Evolutionary conservation across 2,888 invertebrate species (phyloP), one percentile per base, ranked within the genome.

Genomic region (Drosophila vallismaia): DNA sequence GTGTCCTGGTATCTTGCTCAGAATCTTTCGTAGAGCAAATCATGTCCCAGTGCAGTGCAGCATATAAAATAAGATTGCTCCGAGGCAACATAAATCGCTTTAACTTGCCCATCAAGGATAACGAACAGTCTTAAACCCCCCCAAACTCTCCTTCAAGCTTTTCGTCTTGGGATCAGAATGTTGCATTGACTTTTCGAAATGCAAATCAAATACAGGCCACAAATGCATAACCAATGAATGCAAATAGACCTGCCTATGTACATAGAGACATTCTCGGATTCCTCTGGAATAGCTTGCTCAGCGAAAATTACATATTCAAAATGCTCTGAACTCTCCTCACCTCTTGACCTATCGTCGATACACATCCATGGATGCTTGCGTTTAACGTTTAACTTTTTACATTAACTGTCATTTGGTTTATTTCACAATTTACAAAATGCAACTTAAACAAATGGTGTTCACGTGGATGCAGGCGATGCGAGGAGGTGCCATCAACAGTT

Each of bases 391-490:
- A 71, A 72, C 71, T 82, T 82, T 82, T 70, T 83, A 82, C 86
- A 82, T 55, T 72, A 74, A 55, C 54, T 79, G 71, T 79, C 69
- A 85, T 82, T 77, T 60, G 64, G 62, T 63, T 79, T 60, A 68
- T 69, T 72, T 82, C 67, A 44, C 52, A 70, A 79, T 85, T 82
- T 75, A 76, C 71, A 74, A 63, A 63, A 74, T 71, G 59, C 76
- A 85, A 77, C 69, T 70, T 74, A 79, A 79, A 70, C 54, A 69
- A 58, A 64, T 40, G 67, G 48, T 42, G 52, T 67, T 46, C n/a
- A 46, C 46, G 48, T n/a, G 14, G 50, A 36, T 46, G 51, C 67
- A 29, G 46, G 51, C 48, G 49, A 62, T n/a, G 62, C 36, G 33
- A 33, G 33, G 28, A 44, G 50, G 49, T 57, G 57, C 36, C 57